Evolutionary conservation across 2,888 invertebrate species (phyloP).

Genomic region (Spilosoma lubricipeda): DNA sequence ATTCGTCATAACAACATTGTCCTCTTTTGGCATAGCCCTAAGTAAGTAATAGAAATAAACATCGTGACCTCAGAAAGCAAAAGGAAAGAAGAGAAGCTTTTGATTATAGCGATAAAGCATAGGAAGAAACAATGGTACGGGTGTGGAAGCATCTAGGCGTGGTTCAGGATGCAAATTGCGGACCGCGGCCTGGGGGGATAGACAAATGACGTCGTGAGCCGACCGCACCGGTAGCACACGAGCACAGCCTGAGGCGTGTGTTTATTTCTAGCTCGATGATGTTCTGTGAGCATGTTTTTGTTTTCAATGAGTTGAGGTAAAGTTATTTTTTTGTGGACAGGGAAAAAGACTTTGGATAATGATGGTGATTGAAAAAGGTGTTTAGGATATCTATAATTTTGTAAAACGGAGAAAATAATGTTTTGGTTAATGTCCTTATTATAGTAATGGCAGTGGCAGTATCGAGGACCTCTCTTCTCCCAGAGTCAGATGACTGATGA

Average conservation of each 20-base stretch:
- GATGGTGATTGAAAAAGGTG: neutral
- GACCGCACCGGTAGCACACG: slow-evolving; percentile 84
- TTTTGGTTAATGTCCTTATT: too few species aligned
- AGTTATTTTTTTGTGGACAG: slow-evolving; percentile 11
- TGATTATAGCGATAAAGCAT: slow-evolving; percentile 57
- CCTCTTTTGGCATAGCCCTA: neutral
- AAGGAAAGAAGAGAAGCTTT: slow-evolving; percentile 47
- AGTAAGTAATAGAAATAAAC: slow-evolving; percentile 4
- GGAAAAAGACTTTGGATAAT: neutral
- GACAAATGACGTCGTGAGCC: slow-evolving; percentile 81
- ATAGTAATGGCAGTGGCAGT: too few species aligned
- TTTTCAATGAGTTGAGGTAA: slow-evolving; percentile 14
- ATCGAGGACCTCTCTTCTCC: too few species aligned
- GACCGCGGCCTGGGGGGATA: slow-evolving; percentile 69
- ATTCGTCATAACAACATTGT: neutral
- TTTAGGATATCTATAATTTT: neutral
- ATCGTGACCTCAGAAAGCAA: slow-evolving; percentile 45
- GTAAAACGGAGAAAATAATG: neutral
- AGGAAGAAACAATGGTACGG: slow-evolving; percentile 69
- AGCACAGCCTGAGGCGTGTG: slow-evolving; percentile 56
- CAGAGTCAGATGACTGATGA: too few species aligned
- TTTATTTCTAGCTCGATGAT: slow-evolving; percentile 48
- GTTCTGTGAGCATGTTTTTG: slow-evolving; percentile 38
- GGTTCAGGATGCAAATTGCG: slow-evolving; percentile 80
- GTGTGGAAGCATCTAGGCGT: slow-evolving; percentile 81